Base-by-base conservation (phyloP, 1,140 invertebrate species). In the Triops longicaudatus region DNA sequence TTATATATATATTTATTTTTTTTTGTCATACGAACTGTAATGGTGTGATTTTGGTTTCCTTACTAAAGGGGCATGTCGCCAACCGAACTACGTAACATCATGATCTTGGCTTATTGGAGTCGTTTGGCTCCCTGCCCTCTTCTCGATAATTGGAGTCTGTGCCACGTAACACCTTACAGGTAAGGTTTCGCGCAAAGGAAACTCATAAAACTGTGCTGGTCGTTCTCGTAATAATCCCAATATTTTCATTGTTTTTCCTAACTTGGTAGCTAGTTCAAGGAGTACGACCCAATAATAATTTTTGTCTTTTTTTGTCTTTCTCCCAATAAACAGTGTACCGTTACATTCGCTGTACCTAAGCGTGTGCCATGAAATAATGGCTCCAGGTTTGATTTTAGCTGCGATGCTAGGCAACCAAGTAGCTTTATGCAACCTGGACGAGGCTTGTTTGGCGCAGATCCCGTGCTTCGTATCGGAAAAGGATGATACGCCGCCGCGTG, bases 401-500 rank as follows among this genome's bases (percentile, higher is more conserved):
- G 81, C 82, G 28, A 75, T 85, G 17, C 82, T 84, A 80, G 82
- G 82, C n/a, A 81, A 79, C 72, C 73, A 84, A 26, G 84, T 85
- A 22, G 83, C 82, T 22, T 79, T 85, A 37, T 84, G 82, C 78
- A 42, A 77, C 17, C 80, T 82, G 28, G 79, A 83, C 44, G 63
- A 72, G 28, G n/a, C 75, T 26, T 22, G 26, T 3, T 28, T 37
- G 14, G 50, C 72, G 27, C 63, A 43, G 26, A 37, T 73, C 37
- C 50, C 50, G n/a, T 73, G 31, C 28, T 76, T 72, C 50, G 31
- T 37, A 26, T 50, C 76, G 22, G 50, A 43, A 22, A 22, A 2
- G 26, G 50, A 41, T 14, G 26, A 73, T 22, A 17, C 50, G n/a
- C 28, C 63, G 17, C 76, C 76, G 4, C 63, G 28, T 28, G 63